Base-by-base conservation (phyloP, 2,888 invertebrate species). In the Parthenolecanium corni region DNA sequence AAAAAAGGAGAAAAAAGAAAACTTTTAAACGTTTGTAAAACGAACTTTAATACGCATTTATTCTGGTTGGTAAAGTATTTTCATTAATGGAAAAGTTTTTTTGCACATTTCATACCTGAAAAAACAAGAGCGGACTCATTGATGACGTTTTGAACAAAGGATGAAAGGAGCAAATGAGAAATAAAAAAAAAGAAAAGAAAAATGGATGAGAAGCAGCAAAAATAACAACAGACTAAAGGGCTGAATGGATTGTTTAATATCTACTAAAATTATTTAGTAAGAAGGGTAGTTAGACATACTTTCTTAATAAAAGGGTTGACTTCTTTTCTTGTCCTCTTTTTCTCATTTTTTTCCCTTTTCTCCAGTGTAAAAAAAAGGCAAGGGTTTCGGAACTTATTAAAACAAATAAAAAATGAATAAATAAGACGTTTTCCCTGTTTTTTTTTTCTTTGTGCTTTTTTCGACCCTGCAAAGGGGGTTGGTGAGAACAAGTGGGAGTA, bases 321-420 rank as follows among this genome's bases (percentile, higher is more conserved):
- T 57, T 57, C 46, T 56, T 38, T 44, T 57, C 46, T 47, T 57
- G 31, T 57, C 46, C 25, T 36, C 47, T 57, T 47, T 44, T 24
- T 44, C 56, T 24, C 20, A 44, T 56, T 57, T 46, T 57, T 57
- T 57, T 46, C 36, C 46, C 47, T 18, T 36, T n/a, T 47, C 57
- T 42, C 21, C 16, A 31, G 25, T 46, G 31, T 20, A 25, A 42
- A 20, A 46, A 23, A 42, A 57, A 57, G 31, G 44, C 44, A 57
- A 57, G 57, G 57, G 57, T 57, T 44, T 46, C 57, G 57, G 57
- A 57, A 57, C 57, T 57, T 57, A 57, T 57, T 57, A 57, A 57
- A 57, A 57, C 57, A 57, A 57, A 57, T 57, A 57, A 57, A 57
- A 57, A 57, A 57, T 57, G 57, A 57, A 57, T 57, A 57, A 57